Percentiles rank a stretch among this genome's conserved stretches.
These are phyloP conservation scores for Brenthis hecate DNA, from an alignment of 2,888 invertebrate genomes.

Conservation along the genomic window DNA sequence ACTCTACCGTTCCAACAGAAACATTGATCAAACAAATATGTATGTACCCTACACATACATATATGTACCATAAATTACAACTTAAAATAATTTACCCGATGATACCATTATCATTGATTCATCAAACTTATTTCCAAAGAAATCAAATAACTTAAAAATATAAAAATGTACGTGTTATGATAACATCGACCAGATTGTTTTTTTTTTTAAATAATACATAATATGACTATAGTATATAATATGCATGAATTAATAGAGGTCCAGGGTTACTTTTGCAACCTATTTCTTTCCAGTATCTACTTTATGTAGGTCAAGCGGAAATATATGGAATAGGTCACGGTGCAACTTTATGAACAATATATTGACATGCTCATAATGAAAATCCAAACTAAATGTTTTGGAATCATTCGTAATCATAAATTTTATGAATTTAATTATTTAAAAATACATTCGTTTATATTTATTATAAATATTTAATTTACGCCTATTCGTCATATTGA, in stretches of 20 bases:
- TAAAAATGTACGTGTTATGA: background rate
- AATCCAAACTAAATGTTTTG: background rate
- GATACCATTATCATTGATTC: background rate
- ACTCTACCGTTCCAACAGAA: no score
- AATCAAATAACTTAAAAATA: background rate
- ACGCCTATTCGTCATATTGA: no score
- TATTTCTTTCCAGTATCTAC: conserved; percentile 19
- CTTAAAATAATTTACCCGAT: no score
- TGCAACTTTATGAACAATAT: background rate
- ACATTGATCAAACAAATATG: no score
- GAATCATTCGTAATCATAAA: background rate
- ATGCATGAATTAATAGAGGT: background rate
- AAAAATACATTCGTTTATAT: background rate
- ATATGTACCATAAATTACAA: no score
- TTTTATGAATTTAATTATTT: background rate
- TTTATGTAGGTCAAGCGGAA: conserved; percentile 33
- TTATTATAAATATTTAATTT: no score
- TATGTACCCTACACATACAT: no score
- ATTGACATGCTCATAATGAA: background rate
- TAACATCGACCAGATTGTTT: background rate
- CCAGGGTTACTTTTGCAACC: conserved; percentile 9
- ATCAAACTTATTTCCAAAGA: background rate
- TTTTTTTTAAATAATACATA: background rate
- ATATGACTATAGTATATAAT: background rate
- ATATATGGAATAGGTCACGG: conserved; percentile 18